Evolutionary conservation across 1,140 invertebrate genomes (phyloP).

Genomic region (Ruditapes philippinarum): DNA sequence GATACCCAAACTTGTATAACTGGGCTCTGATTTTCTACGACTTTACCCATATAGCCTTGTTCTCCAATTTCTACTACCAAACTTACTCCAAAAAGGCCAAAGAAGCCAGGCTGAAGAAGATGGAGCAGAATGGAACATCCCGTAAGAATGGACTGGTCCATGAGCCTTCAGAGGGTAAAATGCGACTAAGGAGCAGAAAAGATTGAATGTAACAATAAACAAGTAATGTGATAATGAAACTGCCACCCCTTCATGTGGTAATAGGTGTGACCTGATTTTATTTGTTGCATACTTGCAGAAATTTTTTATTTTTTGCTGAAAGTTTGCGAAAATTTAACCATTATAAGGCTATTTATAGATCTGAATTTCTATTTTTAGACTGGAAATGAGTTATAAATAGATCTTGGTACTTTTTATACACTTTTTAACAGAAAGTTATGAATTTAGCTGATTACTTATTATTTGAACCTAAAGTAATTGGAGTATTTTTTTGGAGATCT

Average conservation of each 20-base stretch:
- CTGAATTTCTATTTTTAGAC: no score
- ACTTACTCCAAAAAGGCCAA: slow-evolving; percentile 75
- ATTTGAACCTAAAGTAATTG: no score
- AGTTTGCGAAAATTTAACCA: no score
- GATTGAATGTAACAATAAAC: not conserved
- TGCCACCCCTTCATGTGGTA: not conserved
- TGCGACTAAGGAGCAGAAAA: slow-evolving; percentile 20
- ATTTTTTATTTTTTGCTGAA: no score
- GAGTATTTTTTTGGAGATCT: no score
- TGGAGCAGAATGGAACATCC: slow-evolving; percentile 11
- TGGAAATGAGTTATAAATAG: no score
- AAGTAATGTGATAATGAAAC: not conserved
- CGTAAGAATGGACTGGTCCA: slow-evolving; percentile 2
- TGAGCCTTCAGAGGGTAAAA: not conserved
- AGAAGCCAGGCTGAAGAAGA: slow-evolving; percentile 44
- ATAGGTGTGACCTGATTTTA: not conserved
- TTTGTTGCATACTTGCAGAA: no score
- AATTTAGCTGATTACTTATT: no score
- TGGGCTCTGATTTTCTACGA: slow-evolving; percentile 85
- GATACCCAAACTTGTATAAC: slow-evolving; percentile 85
- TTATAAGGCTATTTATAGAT: no score
- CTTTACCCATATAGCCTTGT: slow-evolving; percentile 83
- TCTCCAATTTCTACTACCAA: slow-evolving; percentile 77
- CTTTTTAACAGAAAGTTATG: no score
- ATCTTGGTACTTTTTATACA: no score